Conservation (phyloP, 2,888 invertebrate genomes). For the Hesperia comma region DNA sequence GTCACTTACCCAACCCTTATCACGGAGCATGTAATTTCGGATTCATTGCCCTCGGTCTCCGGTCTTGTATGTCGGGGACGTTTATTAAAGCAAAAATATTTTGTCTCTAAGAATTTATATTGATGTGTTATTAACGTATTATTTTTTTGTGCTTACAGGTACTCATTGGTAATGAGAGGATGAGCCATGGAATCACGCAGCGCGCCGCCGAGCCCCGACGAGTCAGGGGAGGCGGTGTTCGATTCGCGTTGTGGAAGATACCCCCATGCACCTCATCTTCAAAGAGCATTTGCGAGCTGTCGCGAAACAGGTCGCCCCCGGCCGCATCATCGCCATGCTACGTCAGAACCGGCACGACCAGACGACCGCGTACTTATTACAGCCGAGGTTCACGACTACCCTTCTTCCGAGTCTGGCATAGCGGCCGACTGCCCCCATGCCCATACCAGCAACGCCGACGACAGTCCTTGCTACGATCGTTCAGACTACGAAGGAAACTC, state of each 20-base stretch:
- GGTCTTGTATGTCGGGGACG: conserved; percentile 52
- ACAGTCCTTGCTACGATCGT: conserved; percentile 76
- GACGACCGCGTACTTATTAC: conserved; percentile 79
- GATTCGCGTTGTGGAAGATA: conserved; percentile 90
- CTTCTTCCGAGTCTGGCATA: conserved; percentile 82
- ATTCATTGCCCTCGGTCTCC: conserved; percentile 77
- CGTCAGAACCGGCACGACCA: conserved; percentile 75
- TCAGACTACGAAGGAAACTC: conserved; percentile 78
- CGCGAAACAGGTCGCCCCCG: conserved; percentile 71
- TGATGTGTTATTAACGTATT: conserved; percentile 35
- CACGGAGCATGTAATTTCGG: conserved; percentile 76
- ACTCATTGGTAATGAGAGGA: conserved; percentile 73
- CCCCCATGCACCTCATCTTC: conserved; percentile 81
- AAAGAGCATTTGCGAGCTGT: conserved; percentile 76
- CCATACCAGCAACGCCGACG: conserved; percentile 76
- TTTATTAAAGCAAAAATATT: conserved; percentile 57
- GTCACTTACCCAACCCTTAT: conserved; percentile 82
- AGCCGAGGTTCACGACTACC: conserved; percentile 80
- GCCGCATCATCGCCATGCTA: conserved; percentile 73
- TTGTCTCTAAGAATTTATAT: conserved; percentile 6
- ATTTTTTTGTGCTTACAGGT: conserved; percentile 63
- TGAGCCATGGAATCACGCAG: conserved; percentile 84
- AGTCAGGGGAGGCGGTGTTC: conserved; percentile 85
- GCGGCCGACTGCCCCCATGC: conserved; percentile 79
- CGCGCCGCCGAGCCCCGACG: conserved; percentile 84